Conservation (phyloP, 2,888 invertebrate species). For the Oithona nana region DNA sequence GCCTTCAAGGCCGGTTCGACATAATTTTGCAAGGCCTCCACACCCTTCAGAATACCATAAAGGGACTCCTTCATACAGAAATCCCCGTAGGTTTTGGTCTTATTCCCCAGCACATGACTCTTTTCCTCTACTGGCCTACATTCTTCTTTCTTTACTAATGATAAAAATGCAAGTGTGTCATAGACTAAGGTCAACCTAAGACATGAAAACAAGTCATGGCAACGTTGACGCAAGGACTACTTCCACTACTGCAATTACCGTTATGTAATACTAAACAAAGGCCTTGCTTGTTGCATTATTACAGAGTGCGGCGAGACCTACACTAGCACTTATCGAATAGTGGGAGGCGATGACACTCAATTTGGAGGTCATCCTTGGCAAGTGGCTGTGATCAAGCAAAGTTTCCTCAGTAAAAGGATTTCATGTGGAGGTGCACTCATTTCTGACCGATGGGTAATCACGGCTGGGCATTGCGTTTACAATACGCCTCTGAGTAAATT, state of each 20-base stretch:
- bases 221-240: no score
- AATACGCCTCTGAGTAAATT: constrained; percentile 52
- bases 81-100: not conserved
- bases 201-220: not conserved
- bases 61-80: not conserved
- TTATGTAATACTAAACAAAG: no score
- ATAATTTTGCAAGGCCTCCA: not conserved
- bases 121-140: no score
- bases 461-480: constrained; percentile 51
- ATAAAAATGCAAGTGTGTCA: no score
- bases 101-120: not conserved
- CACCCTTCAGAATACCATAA: not conserved
- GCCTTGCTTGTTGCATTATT: constrained; percentile 24
- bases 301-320: constrained; percentile 76
- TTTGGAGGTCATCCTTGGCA: constrained; percentile 90
- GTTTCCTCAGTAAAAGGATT: constrained; percentile 43
- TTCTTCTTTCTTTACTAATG: no score
- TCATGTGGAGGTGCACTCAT: constrained; percentile 78
- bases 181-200: not conserved
- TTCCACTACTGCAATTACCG: no score
- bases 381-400: constrained; percentile 26
- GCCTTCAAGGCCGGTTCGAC: not conserved
- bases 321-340: constrained; percentile 68
- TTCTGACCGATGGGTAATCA: constrained; percentile 76
- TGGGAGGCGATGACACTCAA: constrained; percentile 71